Evolutionary conservation across 2,888 invertebrate genomes (phyloP).

Genomic region (Cylloceria caligata): DNA sequence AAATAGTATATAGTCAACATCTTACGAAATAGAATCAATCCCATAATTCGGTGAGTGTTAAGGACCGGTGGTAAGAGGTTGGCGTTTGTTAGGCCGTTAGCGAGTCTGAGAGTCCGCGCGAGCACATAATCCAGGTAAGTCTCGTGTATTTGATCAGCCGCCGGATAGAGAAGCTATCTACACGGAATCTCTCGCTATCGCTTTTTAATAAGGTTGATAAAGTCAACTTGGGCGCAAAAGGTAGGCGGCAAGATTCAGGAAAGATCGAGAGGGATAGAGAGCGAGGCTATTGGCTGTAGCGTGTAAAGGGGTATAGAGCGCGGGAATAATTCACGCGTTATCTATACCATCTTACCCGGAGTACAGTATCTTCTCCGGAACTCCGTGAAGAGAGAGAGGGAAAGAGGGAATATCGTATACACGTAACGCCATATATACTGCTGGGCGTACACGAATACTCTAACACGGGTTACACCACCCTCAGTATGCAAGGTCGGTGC

Average conservation of each 20-base stretch:
- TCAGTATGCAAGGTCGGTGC: constrained; percentile 70
- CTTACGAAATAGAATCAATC: constrained; percentile 30
- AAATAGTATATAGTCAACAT: background rate
- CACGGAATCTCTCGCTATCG: constrained; percentile 80
- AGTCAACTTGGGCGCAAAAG: constrained; percentile 76
- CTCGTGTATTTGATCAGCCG: constrained; percentile 70
- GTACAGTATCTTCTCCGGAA: constrained; percentile 79
- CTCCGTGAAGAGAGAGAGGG: constrained; percentile 64
- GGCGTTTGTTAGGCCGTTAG: constrained; percentile 41
- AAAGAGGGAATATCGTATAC: constrained; percentile 61
- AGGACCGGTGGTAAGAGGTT: constrained; percentile 10
- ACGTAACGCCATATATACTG: constrained; percentile 71
- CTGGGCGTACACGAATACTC: constrained; percentile 69
- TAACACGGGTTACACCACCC: constrained; percentile 70
- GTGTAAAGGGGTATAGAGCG: constrained; percentile 76
- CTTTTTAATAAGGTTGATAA: constrained; percentile 84
- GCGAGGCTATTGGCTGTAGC: constrained; percentile 70
- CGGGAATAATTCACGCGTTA: constrained; percentile 83
- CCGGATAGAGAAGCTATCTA: constrained; percentile 78
- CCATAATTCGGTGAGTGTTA: constrained; percentile 37
- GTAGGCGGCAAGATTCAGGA: constrained; percentile 46
- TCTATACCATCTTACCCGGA: constrained; percentile 82
- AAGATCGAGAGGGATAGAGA: constrained; percentile 46
- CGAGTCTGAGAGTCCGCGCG: constrained; percentile 10
- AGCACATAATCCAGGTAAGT: constrained; percentile 54